These are phyloP conservation scores for Drosophila elegans DNA, from an alignment of 1,140 invertebrate species.

Conservation along the genomic window DNA sequence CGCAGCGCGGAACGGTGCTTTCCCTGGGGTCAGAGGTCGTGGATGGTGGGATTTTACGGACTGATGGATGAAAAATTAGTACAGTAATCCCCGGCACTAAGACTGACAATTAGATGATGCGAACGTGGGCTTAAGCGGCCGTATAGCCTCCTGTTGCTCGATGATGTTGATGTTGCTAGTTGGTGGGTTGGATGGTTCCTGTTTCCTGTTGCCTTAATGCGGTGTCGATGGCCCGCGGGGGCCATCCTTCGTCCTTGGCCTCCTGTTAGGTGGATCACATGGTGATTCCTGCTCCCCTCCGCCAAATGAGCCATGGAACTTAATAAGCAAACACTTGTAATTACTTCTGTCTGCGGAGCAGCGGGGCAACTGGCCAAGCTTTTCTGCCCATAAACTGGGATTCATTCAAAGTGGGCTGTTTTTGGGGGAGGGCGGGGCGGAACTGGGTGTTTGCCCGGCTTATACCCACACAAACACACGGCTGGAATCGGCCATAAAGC, in stretches of 20 bases:
- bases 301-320: slow-evolving; percentile 82
- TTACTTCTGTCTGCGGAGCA: slow-evolving; percentile 59
- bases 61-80: slow-evolving; percentile 72
- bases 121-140: slow-evolving; percentile 58
- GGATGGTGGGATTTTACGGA: not conserved
- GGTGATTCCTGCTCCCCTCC: slow-evolving; percentile 59
- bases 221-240: slow-evolving; percentile 46
- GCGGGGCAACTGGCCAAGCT: not conserved
- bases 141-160: slow-evolving; percentile 49
- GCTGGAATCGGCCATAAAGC: slow-evolving; percentile 73
- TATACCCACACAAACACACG: slow-evolving; percentile 29
- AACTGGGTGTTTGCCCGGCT: not conserved
- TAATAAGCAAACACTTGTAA: slow-evolving; percentile 82
- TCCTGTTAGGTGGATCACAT: slow-evolving; percentile 32
- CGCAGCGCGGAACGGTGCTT: slow-evolving; percentile 25
- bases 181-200: not conserved
- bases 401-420: slow-evolving; percentile 4
- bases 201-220: slow-evolving; percentile 28
- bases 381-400: slow-evolving; percentile 18
- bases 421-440: not conserved
- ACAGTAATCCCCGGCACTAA: slow-evolving; percentile 74
- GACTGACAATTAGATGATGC: slow-evolving; percentile 82
- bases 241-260: not conserved
- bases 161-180: not conserved
- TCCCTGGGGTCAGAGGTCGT: slow-evolving; percentile 26